Evolutionary conservation across 1,140 invertebrate species (phyloP).

Genomic region (Scaptomyza graminum): DNA sequence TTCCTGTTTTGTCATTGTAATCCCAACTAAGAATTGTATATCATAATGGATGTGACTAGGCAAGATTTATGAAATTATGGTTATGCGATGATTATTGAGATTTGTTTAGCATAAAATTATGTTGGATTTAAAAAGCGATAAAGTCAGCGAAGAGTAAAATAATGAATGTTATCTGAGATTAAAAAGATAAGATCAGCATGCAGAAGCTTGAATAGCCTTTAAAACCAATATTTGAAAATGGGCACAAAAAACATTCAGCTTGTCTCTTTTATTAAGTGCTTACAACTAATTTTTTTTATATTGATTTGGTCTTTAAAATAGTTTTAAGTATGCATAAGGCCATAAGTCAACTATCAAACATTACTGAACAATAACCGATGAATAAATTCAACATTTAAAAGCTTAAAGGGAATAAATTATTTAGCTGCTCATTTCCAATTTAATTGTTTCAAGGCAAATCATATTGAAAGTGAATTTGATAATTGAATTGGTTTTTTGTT

Average conservation of each 20-base stretch:
- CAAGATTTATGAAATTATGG: slow-evolving; percentile 8
- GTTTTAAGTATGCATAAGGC: neutral
- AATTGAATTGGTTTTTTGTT: slow-evolving; percentile 45
- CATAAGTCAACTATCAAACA: slow-evolving; percentile 18
- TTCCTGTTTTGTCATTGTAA: slow-evolving; percentile 38
- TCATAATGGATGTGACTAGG: slow-evolving; percentile 11
- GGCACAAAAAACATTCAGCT: neutral
- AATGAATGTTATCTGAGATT: neutral
- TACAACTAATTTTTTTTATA: no score
- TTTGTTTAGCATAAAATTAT: neutral
- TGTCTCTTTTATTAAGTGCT: neutral
- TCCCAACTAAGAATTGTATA: neutral
- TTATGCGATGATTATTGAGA: slow-evolving; percentile 5
- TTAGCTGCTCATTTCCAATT: slow-evolving; percentile 20
- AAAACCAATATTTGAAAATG: no score
- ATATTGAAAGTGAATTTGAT: slow-evolving; percentile 42
- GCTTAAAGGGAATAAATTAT: slow-evolving; percentile 10
- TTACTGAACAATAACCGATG: slow-evolving; percentile 10
- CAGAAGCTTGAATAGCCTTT: neutral
- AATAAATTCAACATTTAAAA: slow-evolving; percentile 13
- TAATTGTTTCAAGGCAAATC: slow-evolving; percentile 11
- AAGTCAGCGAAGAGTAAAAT: neutral
- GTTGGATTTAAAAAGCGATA: neutral
- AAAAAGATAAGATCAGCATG: neutral
- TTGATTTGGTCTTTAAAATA: no score